Evolutionary conservation across 2,113 vertebrate genomes (phyloP).

Genomic region (Ciconia stormi): DNA sequence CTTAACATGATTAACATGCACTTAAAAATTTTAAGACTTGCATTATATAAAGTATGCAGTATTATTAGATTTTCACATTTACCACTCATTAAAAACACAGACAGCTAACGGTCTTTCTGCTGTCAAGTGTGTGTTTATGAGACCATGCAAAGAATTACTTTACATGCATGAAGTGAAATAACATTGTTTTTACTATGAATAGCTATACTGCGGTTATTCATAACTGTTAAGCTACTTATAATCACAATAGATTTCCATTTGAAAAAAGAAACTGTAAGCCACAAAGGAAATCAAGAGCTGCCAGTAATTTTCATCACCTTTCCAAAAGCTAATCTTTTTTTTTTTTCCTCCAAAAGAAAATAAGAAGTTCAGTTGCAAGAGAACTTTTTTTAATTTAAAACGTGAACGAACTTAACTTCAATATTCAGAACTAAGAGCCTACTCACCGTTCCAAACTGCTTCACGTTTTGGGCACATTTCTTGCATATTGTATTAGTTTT

Average conservation of each 20-base stretch:
- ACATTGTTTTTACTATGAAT: not conserved
- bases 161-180: rapidly evolving
- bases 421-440: not conserved
- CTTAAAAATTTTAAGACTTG: not conserved
- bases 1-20: not conserved
- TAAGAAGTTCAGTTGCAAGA: not conserved
- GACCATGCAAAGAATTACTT: not conserved
- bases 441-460: slow-evolving; percentile 97
- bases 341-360: too few species aligned
- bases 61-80: not conserved
- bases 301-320: not conserved
- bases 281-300: not conserved
- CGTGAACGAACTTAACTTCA: rapidly evolving
- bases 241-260: not conserved
- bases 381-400: not conserved
- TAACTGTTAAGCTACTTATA: not conserved
- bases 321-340: not conserved
- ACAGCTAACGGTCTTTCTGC: not conserved
- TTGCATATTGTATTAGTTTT: slow-evolving; percentile 99
- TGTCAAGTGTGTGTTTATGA: rapidly evolving
- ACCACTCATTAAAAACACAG: not conserved
- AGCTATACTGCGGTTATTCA: rapidly evolving
- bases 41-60: not conserved
- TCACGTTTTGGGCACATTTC: slow-evolving; percentile 98
- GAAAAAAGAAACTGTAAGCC: not conserved